phyloP scores from a whole-genome alignment of 2,888 invertebrate species.

The Emesis castigata region DNA sequence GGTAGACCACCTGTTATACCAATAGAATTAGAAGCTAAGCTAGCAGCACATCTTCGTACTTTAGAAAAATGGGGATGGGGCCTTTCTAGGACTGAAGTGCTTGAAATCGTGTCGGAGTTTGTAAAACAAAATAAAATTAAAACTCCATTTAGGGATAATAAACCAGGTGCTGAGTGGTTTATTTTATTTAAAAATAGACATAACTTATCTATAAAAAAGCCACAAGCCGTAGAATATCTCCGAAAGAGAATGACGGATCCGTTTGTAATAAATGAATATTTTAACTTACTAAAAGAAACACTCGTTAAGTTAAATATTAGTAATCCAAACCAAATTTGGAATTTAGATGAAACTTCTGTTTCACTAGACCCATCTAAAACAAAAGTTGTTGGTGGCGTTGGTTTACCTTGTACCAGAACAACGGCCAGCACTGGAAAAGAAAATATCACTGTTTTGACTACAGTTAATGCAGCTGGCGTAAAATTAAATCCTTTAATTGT shows the following conservation, averaged over 20 bases:
- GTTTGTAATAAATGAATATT: conserved; percentile 7
- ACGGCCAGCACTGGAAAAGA: neutral
- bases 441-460: conserved; percentile 17
- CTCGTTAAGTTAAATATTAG: neutral
- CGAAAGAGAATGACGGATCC: conserved; percentile 13
- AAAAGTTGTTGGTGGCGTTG: neutral
- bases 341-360: conserved; percentile 6
- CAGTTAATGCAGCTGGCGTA: conserved; percentile 28
- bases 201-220: conserved; percentile 73
- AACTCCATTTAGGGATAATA: conserved; percentile 51
- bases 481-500: conserved; percentile 37
- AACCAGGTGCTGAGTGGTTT: conserved; percentile 61
- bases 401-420: neutral
- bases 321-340: neutral
- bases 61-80: conserved; percentile 72
- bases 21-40: neutral
- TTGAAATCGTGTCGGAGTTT: conserved; percentile 47
- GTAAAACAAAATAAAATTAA: conserved; percentile 41
- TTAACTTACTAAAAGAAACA: neutral
- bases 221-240: conserved; percentile 72
- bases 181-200: conserved; percentile 49
- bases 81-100: conserved; percentile 67
- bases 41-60: conserved; percentile 29
- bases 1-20: conserved; percentile 22
- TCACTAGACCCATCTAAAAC: neutral